A percentile compares a stretch with the other conserved stretches of the same genome.
phyloP scores from a whole-genome alignment of 2,888 invertebrate species.

The Phortica okadai region DNA sequence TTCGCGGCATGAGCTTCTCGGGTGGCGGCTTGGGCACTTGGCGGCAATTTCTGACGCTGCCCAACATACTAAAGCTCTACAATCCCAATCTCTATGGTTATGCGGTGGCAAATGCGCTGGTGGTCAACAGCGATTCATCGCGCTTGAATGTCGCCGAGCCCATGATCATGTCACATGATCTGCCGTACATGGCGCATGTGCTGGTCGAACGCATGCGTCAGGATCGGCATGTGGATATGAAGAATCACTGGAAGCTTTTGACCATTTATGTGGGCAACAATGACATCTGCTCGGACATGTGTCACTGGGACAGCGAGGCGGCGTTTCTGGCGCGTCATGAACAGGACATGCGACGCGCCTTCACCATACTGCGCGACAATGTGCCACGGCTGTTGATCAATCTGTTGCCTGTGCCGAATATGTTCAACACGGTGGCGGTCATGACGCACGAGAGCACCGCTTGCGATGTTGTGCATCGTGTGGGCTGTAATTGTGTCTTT shows the following conservation, averaged over 20 bases:
- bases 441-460: constrained; percentile 54
- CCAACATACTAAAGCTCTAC: constrained; percentile 81
- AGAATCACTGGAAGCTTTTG: constrained; percentile 81
- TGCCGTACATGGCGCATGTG: constrained; percentile 63
- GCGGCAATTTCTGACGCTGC: constrained; percentile 78
- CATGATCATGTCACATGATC: constrained; percentile 69
- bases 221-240: constrained; percentile 76
- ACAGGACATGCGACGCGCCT: constrained; percentile 76
- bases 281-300: constrained; percentile 80
- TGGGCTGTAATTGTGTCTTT: constrained; percentile 68
- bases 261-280: constrained; percentile 80
- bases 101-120: constrained; percentile 63
- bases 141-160: constrained; percentile 73
- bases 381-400: constrained; percentile 77
- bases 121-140: constrained; percentile 58
- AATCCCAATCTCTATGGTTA: constrained; percentile 81
- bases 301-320: constrained; percentile 76
- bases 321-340: constrained; percentile 76
- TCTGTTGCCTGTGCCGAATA: constrained; percentile 63
- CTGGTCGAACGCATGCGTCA: constrained; percentile 63
- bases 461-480: constrained; percentile 60
- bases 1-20: constrained; percentile 77
- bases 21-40: constrained; percentile 78
- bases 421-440: constrained; percentile 48
- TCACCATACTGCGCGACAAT: constrained; percentile 78